Base-by-base conservation (phyloP, 1,140 invertebrate genomes). In the Drosophila ogumai region DNA sequence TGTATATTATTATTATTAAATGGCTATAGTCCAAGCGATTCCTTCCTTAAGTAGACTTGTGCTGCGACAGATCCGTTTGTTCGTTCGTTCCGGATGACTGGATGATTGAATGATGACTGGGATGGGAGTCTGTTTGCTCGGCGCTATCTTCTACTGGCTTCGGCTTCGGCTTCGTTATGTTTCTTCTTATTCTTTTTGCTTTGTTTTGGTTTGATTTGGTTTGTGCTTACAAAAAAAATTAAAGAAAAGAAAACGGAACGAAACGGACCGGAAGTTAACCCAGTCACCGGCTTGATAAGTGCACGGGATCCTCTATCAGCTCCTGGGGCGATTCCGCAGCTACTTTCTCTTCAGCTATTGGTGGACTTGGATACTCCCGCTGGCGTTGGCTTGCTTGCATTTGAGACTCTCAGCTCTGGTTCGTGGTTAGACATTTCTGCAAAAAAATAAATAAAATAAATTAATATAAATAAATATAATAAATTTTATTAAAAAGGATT, bases 351-450 rank as follows among this genome's bases (percentile, higher is more conserved):
- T 68, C 60, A 65, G 60, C 44, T 68, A n/a, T 65, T 64, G 61
- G 46, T 67, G 19, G 66, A 66, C 61, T 52, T 76, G 57, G 71
- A 46, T 67, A 32, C 67, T 71, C 64, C 57, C 74, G 52, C 46
- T 59, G 73, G 46, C 58, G 74, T 65, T 69, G 68, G 49, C 78
- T 75, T 77, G 66, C 75, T 87, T 58, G 67, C 71, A 81, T 75
- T 79, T 73, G 75, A 86, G 72, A 68, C 66, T 64, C 65, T 80
- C 66, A 72, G 75, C 79, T 56, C 58, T 61, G 72, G 60, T 78
- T 59, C 69, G 36, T 66, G 63, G 76, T 66, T 80, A 77, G 80
- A 84, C 84, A 87, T 87, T 90, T 88, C 84, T 87, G 67, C 10
- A 56, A 81, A 31, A 8, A 22, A 36, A 22, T 4, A 55, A 52